Evolutionary conservation across 2,113 vertebrate genomes (phyloP).

Genomic region (Suncus etruscus): DNA sequence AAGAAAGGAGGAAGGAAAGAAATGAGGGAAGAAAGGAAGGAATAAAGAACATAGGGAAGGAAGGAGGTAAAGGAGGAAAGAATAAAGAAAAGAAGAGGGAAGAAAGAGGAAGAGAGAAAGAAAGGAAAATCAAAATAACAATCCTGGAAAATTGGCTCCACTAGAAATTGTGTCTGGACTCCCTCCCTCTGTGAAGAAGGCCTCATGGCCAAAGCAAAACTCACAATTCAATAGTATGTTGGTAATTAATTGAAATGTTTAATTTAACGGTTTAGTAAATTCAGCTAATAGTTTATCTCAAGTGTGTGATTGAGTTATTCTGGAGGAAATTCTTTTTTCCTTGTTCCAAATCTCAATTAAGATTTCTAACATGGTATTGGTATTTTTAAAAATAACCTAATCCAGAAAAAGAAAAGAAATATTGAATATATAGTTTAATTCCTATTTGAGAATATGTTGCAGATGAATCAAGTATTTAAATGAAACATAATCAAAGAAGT

Average conservation of each 20-base stretch:
- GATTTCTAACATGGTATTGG: constrained; percentile 67
- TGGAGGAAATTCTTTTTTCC: constrained; percentile 69
- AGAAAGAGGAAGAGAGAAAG: no score
- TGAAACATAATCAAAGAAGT: constrained; percentile 1
- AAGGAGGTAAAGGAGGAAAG: fast-evolving
- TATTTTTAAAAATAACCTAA: constrained; percentile 65
- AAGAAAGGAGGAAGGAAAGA: no score
- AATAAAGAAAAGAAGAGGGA: fast-evolving
- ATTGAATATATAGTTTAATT: constrained; percentile 24
- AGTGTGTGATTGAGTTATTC: constrained; percentile 82
- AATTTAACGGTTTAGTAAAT: constrained; percentile 83
- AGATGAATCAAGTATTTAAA: constrained; percentile 9
- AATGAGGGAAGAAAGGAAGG: no score
- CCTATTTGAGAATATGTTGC: not conserved
- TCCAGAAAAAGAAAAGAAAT: constrained; percentile 23
- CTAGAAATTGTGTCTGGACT: not conserved
- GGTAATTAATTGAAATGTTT: constrained; percentile 81
- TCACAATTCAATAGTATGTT: constrained; percentile 61
- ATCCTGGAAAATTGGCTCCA: constrained; percentile 42
- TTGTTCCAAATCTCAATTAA: constrained; percentile 77
- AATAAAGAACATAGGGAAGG: fast-evolving
- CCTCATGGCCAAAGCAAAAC: constrained; percentile 63
- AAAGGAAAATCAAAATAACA: not conserved
- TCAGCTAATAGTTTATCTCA: constrained; percentile 81
- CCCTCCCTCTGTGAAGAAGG: constrained; percentile 48